A percentile compares a stretch with the other conserved stretches of the same genome.
phyloP scores from a whole-genome alignment of 2,888 invertebrate genomes.

The Psylliodes chrysocephalus region DNA sequence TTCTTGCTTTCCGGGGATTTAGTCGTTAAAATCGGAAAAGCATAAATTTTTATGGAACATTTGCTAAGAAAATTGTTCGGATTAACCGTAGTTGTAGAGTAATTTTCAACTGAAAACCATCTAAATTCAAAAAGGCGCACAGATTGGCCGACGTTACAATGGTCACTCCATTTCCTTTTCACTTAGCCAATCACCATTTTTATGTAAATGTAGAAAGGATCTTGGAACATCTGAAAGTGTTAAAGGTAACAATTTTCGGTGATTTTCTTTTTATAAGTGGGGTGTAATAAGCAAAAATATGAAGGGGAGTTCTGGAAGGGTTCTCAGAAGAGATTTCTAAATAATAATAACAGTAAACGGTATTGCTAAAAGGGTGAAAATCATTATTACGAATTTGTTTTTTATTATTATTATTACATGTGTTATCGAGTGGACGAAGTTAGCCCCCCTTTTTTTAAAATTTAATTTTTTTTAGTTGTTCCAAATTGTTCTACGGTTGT shows the following conservation, averaged over 20 bases:
- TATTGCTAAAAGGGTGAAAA: too few species aligned
- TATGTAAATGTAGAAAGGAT: slow-evolving; percentile 19
- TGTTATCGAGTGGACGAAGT: too few species aligned
- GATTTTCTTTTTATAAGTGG: too few species aligned
- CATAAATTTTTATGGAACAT: slow-evolving; percentile 59
- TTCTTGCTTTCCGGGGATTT: slow-evolving; percentile 17
- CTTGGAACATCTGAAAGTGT: background rate
- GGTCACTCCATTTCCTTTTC: slow-evolving; percentile 59
- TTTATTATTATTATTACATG: too few species aligned
- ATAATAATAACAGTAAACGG: too few species aligned
- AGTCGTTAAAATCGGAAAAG: slow-evolving; percentile 56
- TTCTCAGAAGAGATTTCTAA: too few species aligned
- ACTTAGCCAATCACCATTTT: slow-evolving; percentile 33
- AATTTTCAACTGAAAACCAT: slow-evolving; percentile 49
- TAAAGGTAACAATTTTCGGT: background rate
- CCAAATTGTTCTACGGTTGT: too few species aligned
- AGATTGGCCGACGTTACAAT: slow-evolving; percentile 52
- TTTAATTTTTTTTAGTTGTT: too few species aligned
- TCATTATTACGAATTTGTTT: too few species aligned
- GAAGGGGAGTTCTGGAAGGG: too few species aligned
- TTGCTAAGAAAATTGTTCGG: slow-evolving; percentile 59
- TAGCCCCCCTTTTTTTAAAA: too few species aligned
- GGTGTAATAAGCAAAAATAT: too few species aligned
- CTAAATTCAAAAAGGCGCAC: slow-evolving; percentile 22
- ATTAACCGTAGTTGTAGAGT: slow-evolving; percentile 52